Percentiles rank a stretch among this genome's conserved stretches.
These are phyloP conservation scores for Platalea minor DNA, from an alignment of 2,797 vertebrate species.

Conservation along the genomic window DNA sequence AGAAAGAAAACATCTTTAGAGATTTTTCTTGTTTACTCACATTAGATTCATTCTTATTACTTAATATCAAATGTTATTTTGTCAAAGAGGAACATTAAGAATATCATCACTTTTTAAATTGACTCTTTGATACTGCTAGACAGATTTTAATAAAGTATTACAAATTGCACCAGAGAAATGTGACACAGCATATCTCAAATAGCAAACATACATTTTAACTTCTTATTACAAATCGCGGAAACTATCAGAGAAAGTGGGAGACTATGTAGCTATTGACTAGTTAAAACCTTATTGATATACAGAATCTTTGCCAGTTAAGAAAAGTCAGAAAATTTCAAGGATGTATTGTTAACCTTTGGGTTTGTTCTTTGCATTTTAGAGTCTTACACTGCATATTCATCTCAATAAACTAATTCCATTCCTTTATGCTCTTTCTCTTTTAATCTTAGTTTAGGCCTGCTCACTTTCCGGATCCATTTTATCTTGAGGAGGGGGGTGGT, in stretches of 20 bases:
- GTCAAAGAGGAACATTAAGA: not conserved
- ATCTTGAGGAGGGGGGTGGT: not conserved
- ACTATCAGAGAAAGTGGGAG: not conserved
- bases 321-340: not conserved
- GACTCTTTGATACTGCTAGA: not conserved
- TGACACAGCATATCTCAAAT: not conserved
- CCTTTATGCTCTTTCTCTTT: not conserved
- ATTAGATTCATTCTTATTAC: not conserved
- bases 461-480: not conserved
- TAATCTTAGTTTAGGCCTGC: not conserved
- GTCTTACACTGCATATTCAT: not conserved
- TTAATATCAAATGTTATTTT: not conserved
- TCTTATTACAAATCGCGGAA: not conserved
- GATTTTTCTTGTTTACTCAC: not conserved
- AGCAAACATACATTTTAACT: not conserved
- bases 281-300: not conserved
- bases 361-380: not conserved
- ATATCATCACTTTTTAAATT: not conserved
- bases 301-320: not conserved
- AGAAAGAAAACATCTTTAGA: not conserved
- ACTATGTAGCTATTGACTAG: not conserved
- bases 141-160: not conserved
- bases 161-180: not conserved
- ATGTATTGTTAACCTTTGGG: not conserved
- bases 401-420: not conserved